Percentiles rank a stretch among this genome's conserved stretches.
These are phyloP conservation scores for Thinocorus orbignyianus DNA, from an alignment of 2,113 vertebrate species.

Conservation along the genomic window DNA sequence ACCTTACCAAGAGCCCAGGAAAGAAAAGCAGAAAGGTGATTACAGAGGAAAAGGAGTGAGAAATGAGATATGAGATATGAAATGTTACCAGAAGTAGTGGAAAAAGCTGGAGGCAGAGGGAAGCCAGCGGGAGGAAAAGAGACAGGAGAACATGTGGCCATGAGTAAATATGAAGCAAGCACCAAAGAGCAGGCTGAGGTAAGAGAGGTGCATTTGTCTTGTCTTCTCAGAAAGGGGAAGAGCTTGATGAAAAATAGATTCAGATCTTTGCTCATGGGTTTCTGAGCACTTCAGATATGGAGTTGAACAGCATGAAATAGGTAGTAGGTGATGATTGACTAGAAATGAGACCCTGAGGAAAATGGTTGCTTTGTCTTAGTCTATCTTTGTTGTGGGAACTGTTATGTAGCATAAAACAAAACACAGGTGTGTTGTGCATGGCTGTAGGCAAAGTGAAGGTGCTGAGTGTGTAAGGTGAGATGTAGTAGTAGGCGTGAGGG, in stretches of 20 bases:
- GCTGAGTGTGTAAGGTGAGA: not conserved
- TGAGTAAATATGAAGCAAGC: not conserved
- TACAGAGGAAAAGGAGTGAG: not conserved
- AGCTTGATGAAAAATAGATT: not conserved
- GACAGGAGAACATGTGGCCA: not conserved
- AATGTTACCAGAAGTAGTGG: not conserved
- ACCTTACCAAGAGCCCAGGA: not conserved
- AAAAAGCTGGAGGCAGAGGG: not conserved
- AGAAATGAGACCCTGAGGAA: not conserved
- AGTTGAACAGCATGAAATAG: not conserved
- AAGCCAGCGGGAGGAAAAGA: not conserved
- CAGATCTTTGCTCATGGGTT: not conserved
- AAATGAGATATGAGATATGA: not conserved
- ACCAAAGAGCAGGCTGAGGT: not conserved
- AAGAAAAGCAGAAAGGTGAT: not conserved
- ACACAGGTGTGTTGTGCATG: fast-evolving
- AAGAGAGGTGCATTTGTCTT: not conserved
- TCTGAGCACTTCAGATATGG: not conserved
- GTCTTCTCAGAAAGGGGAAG: not conserved
- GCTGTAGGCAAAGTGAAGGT: not conserved
- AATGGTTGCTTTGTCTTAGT: not conserved
- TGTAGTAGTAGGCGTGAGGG: not conserved
- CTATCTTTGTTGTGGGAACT: not conserved
- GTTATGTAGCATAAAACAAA: not conserved
- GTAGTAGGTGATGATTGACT: not conserved